These are phyloP conservation scores for Scaptomyza reducta DNA, from an alignment of 2,888 invertebrate species.

Conservation along the genomic window DNA sequence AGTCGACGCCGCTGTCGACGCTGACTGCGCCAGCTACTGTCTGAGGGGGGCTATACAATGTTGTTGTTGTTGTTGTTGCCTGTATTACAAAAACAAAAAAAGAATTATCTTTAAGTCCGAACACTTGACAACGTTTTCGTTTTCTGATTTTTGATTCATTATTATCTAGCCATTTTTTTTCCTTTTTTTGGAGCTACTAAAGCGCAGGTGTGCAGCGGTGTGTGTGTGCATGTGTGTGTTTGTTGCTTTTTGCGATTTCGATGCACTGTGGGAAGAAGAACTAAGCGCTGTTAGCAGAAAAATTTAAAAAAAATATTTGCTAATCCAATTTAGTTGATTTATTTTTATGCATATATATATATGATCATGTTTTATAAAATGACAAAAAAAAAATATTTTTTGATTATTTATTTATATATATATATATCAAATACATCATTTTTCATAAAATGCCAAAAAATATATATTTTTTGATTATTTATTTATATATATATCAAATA, in stretches of 20 bases:
- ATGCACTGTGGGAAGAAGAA: not conserved
- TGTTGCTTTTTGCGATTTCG: not conserved
- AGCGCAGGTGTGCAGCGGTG: constrained; percentile 6
- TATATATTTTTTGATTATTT: too few species aligned
- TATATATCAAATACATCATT: too few species aligned
- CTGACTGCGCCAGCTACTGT: constrained; percentile 4
- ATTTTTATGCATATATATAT: too few species aligned
- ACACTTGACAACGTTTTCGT: constrained; percentile 33
- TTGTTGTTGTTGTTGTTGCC: not conserved
- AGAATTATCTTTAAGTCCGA: constrained; percentile 37
- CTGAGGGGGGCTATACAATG: constrained; percentile 32
- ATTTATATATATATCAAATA: too few species aligned
- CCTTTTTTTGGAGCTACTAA: not conserved
- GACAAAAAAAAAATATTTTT: too few species aligned
- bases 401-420: too few species aligned
- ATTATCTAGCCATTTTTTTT: constrained; percentile 4
- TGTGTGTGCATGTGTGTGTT: constrained; percentile 2
- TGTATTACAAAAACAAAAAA: constrained; percentile 22
- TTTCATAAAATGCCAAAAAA: too few species aligned
- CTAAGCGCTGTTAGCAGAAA: too few species aligned
- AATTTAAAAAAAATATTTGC: too few species aligned
- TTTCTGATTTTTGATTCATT: constrained; percentile 30
- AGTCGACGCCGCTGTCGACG: constrained; percentile 19
- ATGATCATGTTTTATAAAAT: too few species aligned
- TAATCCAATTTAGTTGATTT: too few species aligned